Conservation (phyloP, 2,113 vertebrate genomes). For the Carassius gibelio region DNA sequence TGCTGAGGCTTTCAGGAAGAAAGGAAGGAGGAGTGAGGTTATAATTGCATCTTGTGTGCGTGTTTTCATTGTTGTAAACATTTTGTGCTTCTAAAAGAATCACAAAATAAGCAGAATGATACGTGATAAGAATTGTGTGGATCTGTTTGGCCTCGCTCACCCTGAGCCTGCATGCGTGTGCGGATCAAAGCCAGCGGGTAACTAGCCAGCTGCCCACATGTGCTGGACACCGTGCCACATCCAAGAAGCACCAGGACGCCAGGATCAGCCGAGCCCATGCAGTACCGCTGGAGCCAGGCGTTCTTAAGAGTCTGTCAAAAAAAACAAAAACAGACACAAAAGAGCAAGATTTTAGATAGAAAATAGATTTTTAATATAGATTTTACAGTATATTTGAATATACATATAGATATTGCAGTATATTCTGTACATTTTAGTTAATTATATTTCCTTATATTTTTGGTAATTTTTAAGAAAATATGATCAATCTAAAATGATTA, state of each 20-base stretch:
- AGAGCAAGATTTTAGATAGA: not conserved
- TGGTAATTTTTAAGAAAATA: too few relatives aligned
- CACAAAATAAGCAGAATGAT: not conserved
- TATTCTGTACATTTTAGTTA: not conserved
- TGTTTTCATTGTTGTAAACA: not conserved
- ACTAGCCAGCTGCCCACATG: constrained; percentile 90
- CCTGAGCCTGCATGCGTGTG: constrained; percentile 94
- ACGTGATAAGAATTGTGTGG: not conserved
- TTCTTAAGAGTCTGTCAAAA: constrained; percentile 85
- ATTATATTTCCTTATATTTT: not conserved
- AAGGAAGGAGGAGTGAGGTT: constrained; percentile 6
- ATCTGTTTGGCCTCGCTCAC: constrained; percentile 65
- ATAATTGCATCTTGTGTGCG: not conserved
- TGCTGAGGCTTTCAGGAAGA: constrained; percentile 72
- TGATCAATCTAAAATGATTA: too few relatives aligned
- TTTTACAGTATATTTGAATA: not conserved
- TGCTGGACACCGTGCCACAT: constrained; percentile 90
- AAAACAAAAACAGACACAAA: not conserved
- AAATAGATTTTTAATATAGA: not conserved
- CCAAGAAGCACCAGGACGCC: constrained; percentile 85
- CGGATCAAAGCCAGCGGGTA: constrained; percentile 89
- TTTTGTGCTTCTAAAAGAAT: not conserved
- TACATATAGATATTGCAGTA: not conserved
- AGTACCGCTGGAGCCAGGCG: constrained; percentile 85
- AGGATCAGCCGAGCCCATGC: constrained; percentile 83